Evolutionary conservation across 2,888 invertebrate genomes (phyloP).

Genomic region (Schizaphis graminum): DNA sequence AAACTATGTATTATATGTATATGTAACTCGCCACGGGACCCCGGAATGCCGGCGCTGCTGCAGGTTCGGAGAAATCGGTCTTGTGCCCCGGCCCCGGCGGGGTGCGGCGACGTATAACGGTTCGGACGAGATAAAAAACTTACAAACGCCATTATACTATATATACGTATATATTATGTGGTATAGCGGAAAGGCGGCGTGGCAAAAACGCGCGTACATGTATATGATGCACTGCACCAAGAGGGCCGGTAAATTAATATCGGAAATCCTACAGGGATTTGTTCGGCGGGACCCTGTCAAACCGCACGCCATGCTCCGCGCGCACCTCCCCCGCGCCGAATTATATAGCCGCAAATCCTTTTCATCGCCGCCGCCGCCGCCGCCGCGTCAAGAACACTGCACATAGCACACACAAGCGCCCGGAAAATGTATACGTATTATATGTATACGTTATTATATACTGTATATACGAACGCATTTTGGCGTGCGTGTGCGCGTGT

Average conservation of each 20-base stretch:
- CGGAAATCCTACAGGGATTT: constrained; percentile 46
- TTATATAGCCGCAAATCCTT: constrained; percentile 33
- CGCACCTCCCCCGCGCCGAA: constrained; percentile 6
- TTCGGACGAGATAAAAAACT: neutral
- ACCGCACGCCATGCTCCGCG: constrained; percentile 24
- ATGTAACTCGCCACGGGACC: neutral
- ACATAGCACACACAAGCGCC: neutral
- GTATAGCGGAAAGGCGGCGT: neutral
- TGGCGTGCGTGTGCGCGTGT: neutral
- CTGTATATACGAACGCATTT: neutral
- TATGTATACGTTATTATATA: neutral
- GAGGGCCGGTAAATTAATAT: constrained; percentile 52
- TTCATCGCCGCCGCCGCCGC: constrained; percentile 20
- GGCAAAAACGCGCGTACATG: neutral
- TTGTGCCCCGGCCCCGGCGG: neutral
- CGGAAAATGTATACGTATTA: neutral
- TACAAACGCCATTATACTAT: constrained; percentile 28
- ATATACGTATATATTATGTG: too few relatives aligned
- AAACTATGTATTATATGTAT: neutral
- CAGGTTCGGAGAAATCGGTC: neutral
- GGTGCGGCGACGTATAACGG: neutral
- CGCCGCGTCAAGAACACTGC: neutral
- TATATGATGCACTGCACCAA: neutral
- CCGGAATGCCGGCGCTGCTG: neutral
- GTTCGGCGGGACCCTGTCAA: constrained; percentile 17